A percentile compares a stretch with the other conserved stretches of the same genome.
Evolutionary conservation across 1,140 invertebrate genomes (phyloP).

Genomic region (Pseudomyrmex dendroicus): DNA sequence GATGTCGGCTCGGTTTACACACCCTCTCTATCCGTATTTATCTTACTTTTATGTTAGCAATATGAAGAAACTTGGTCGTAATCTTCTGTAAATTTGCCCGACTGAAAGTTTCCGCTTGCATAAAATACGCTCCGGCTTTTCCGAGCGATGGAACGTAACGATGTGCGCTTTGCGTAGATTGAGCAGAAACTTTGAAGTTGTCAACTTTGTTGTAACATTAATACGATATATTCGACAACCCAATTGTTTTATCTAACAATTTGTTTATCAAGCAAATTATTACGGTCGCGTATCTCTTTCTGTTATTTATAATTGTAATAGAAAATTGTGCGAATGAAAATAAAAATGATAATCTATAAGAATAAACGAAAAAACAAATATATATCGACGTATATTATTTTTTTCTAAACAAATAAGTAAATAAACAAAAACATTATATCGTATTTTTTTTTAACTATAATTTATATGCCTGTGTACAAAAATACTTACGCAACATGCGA

Average conservation of each 20-base stretch:
- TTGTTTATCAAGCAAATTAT: not conserved
- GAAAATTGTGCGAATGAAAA: not conserved
- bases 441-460: not conserved
- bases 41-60: conserved; percentile 38
- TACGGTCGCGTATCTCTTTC: not conserved
- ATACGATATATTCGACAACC: conserved; percentile 32
- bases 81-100: conserved; percentile 58
- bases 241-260: conserved; percentile 32
- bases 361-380: too few species aligned
- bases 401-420: too few species aligned
- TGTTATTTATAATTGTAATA: not conserved
- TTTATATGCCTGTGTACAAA: too few species aligned
- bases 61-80: conserved; percentile 57
- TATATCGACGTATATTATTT: too few species aligned
- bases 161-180: conserved; percentile 36
- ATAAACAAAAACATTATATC: not conserved
- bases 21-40: conserved; percentile 26
- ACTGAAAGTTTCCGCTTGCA: conserved; percentile 52
- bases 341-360: not conserved
- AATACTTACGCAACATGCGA: too few species aligned
- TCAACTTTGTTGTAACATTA: conserved; percentile 48
- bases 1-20: conserved; percentile 41
- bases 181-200: conserved; percentile 53
- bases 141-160: conserved; percentile 47
- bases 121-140: conserved; percentile 46